Evolutionary conservation across 2,797 vertebrate species (phyloP).

Genomic region (Triplophysa bombifrons): DNA sequence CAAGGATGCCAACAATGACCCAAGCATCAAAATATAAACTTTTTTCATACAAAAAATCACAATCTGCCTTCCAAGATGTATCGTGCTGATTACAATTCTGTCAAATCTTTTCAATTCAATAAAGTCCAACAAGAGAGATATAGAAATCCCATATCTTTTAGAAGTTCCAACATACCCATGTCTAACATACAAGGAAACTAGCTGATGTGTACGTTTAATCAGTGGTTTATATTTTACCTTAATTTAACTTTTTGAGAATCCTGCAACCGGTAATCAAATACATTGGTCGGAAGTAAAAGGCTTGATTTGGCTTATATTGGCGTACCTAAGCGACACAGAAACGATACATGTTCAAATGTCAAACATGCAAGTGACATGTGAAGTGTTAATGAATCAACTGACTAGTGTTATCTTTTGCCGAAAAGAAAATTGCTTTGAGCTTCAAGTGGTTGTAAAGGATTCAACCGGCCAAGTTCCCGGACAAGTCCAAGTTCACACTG

Average conservation of each 20-base stretch:
- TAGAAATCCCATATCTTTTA: neutral
- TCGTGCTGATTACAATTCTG: neutral
- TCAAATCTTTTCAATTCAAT: neutral
- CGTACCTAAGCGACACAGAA: neutral
- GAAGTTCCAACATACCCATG: neutral
- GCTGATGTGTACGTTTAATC: too few species aligned
- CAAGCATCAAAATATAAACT: conserved; percentile 4
- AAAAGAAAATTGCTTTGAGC: neutral
- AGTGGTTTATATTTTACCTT: too few species aligned
- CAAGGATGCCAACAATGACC: neutral
- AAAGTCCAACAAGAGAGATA: neutral
- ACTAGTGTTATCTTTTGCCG: conserved; percentile 6
- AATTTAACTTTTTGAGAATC: neutral
- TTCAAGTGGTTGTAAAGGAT: conserved; percentile 2
- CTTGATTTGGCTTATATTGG: neutral
- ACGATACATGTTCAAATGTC: neutral
- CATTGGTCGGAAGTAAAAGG: neutral
- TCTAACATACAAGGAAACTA: neutral
- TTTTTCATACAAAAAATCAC: neutral
- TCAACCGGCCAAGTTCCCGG: neutral
- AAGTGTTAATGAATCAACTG: neutral
- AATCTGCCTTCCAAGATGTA: neutral
- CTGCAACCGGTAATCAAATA: neutral
- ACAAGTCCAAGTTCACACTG: neutral
- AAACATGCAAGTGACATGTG: conserved; percentile 11